A percentile compares a stretch with the other conserved stretches of the same genome.
phyloP scores from a whole-genome alignment of 2,113 vertebrate genomes.

The Lagenorhynchus albirostris region DNA sequence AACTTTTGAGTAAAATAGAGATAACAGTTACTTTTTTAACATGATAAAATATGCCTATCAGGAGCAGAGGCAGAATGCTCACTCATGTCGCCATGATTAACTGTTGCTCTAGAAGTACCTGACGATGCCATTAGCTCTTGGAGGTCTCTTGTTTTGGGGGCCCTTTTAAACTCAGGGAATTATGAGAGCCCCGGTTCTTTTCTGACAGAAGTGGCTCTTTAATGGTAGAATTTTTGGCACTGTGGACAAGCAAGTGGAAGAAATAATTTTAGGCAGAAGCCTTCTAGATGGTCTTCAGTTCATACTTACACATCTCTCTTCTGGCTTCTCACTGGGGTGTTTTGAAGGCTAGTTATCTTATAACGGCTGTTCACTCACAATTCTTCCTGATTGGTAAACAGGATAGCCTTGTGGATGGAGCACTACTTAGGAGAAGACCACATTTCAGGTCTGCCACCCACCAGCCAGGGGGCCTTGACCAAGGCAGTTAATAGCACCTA shows the following conservation, averaged over 20 bases:
- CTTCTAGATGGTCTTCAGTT: not conserved
- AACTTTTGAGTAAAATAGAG: constrained; percentile 31
- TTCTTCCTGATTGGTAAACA: not conserved
- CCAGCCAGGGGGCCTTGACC: not conserved
- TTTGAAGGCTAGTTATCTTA: not conserved
- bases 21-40: constrained; percentile 25
- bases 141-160: not conserved
- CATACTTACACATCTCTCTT: not conserved
- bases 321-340: not conserved
- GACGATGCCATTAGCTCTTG: not conserved
- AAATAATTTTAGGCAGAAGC: not conserved
- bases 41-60: not conserved
- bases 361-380: not conserved
- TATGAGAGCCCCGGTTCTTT: not conserved
- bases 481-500: not conserved
- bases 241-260: not conserved
- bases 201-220: not conserved
- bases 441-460: not conserved
- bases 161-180: not conserved
- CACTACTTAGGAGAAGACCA: not conserved
- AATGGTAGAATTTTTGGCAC: not conserved
- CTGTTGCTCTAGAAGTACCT: not conserved
- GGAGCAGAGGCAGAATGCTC: not conserved
- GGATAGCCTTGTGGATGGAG: not conserved
- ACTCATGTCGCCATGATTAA: not conserved